Evolutionary conservation across 2,888 invertebrate species (phyloP).

Genomic region (Archaeoteleia sp.): DNA sequence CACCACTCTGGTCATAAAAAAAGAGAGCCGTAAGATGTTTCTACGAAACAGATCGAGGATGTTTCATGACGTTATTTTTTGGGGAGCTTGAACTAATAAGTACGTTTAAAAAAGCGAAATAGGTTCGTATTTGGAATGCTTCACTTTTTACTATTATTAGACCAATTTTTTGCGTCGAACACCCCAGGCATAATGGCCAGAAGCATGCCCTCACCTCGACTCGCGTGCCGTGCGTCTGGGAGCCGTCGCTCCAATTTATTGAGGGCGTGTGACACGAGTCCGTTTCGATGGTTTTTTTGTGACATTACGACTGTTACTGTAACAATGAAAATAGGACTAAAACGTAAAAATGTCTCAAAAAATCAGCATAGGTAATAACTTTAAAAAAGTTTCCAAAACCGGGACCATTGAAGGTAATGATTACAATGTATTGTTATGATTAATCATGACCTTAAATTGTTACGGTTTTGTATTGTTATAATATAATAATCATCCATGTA

Average conservation of each 20-base stretch:
- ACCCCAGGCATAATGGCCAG: conserved; percentile 54
- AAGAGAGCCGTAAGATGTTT: conserved; percentile 41
- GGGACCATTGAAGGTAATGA: no score
- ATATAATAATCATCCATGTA: no score
- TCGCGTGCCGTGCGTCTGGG: conserved; percentile 57
- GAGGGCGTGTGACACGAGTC: conserved; percentile 54
- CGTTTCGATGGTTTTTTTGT: not conserved
- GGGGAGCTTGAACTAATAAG: conserved; percentile 38
- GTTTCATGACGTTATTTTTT: conserved; percentile 33
- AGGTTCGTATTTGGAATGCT: conserved; percentile 59
- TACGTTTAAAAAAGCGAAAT: conserved; percentile 38
- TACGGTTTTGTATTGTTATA: no score
- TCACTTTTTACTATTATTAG: conserved; percentile 73
- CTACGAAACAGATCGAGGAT: conserved; percentile 47
- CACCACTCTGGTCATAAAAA: conserved; percentile 43
- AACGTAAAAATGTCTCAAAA: no score
- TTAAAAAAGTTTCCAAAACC: no score
- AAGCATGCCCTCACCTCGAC: conserved; percentile 55
- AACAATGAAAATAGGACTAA: no score
- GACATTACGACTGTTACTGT: not conserved
- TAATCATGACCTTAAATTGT: no score
- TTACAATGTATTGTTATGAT: no score
- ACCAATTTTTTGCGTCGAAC: conserved; percentile 66
- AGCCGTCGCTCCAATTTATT: conserved; percentile 63
- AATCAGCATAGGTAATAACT: no score